Base-by-base conservation (phyloP, 2,888 invertebrate species). In the Acanthococcus lagerstroemiae region DNA sequence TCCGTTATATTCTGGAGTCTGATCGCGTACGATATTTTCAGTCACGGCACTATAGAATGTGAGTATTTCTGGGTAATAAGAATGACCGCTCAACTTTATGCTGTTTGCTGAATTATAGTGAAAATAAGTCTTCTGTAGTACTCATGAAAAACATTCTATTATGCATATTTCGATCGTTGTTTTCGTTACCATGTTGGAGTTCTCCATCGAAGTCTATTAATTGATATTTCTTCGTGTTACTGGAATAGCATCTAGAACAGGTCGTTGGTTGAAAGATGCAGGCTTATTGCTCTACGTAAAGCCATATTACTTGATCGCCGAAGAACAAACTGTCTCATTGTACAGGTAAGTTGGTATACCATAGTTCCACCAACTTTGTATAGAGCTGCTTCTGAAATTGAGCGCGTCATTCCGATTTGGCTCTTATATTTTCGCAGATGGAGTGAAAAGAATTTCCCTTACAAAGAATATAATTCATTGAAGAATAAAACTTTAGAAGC, bases 21-120 rank as follows among this genome's bases (percentile, higher is more conserved):
- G 1, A 54, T 63, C n/a, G 37, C 30, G 44, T 63, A 63, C 9
- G 63, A 63, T 54, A 44, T 63, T 7, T 52, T 54, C n/a, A 52
- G 44, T 55, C 55, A 55, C 26, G 65, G 65, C 1, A 65, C 55
- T 26, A 37, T 65, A 46, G 65, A 65, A 55, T 55, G 65, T 19
- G 2, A 30, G 30, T 55, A 30, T 15, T 17, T 26, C 17, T 26
- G 26, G 19, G 17, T 27, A 26, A n/a, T 55, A n/a, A n/a, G n/a
- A n/a, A n/a, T n/a, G n/a, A n/a, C n/a, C n/a, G n/a, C n/a, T n/a
- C n/a, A n/a, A n/a, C n/a, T n/a, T n/a, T n/a, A n/a, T n/a, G n/a
- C n/a, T n/a, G n/a, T n/a, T n/a, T n/a, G n/a, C n/a, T n/a, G n/a
- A n/a, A n/a, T n/a, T n/a, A n/a, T n/a, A n/a, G n/a, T n/a, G n/a